Evolutionary conservation across 2,113 vertebrate species (phyloP), one percentile per base, ranked within the genome.

Genomic region (Egretta garzetta): DNA sequence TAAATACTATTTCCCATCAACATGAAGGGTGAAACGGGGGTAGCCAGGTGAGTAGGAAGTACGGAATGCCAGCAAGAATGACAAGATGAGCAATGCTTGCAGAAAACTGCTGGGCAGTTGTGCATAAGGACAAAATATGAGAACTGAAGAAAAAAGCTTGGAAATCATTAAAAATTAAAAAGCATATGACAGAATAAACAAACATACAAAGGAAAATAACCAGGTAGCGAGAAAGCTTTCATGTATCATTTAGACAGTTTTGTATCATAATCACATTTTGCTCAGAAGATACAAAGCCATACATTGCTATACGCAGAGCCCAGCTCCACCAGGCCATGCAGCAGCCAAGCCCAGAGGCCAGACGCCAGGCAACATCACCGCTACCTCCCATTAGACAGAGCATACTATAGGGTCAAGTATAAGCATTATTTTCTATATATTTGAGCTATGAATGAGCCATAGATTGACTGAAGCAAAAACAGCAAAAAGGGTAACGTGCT

Each of bases 1-100:
- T 8, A 67, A 74, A 80, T n/a, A 12, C 9, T 28, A 8, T 7
- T 35, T 21, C 24, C 35, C 19, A 35, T 5, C 20, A 14, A 4
- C 0, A 0, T 3, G 2, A 45, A 7, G 27, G 30, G n/a, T 33
- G 27, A 6, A 37, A 62, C 22, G 33, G 10, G 16, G 14, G 9
- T 2, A 50, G 20, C 33, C 30, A 41, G 43, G 47, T 8, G 24
- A 75, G 60, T 2, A 47, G 50, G 30, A 73, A 60, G 10, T 53
- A 83, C 55, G 23, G 30, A 67, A 92, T 43, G 50, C 53, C 39
- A 63, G 30, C 7, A 85, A 9, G 32, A 27, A 68, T 1, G 0
- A 23, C 2, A 66, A 27, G 6, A 56, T 0, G 0, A 11, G 22
- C 2, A 3, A 49, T 19, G 14, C 4, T 43, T 56, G 35, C 22